Evolutionary conservation across 2,797 vertebrate species (phyloP).

Genomic region (Sphenodon punctatus): DNA sequence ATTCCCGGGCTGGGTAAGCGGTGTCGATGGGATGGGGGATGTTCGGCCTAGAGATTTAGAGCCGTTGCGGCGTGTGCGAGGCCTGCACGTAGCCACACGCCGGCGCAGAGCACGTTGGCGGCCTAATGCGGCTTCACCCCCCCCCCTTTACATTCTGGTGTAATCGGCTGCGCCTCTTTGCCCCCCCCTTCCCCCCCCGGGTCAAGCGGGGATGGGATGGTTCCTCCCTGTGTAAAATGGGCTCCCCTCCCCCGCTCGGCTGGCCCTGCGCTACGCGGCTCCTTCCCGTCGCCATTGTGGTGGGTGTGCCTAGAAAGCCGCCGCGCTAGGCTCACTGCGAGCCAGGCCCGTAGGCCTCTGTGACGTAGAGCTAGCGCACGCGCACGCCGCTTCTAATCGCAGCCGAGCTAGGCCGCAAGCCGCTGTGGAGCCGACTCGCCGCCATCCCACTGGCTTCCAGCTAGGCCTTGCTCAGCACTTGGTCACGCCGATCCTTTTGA

Average conservation of each 20-base stretch:
- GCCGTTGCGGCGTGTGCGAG: background rate
- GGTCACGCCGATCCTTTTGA: background rate
- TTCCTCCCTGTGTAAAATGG: too few species aligned
- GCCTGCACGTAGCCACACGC: too few species aligned
- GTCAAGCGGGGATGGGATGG: too few species aligned
- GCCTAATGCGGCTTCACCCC: background rate
- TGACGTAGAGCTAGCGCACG: background rate
- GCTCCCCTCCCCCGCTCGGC: background rate
- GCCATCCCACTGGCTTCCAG: too few species aligned
- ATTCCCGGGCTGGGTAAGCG: conserved; percentile 61
- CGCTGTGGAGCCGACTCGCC: too few species aligned
- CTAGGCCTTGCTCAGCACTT: rapidly evolving
- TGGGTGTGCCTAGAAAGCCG: background rate
- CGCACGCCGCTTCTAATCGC: too few species aligned
- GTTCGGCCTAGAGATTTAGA: background rate
- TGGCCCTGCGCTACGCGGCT: background rate
- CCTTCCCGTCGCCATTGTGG: background rate
- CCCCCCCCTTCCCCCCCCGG: background rate
- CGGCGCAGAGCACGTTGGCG: background rate
- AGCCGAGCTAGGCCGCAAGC: too few species aligned
- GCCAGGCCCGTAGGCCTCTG: background rate
- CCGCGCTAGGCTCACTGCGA: background rate
- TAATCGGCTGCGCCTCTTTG: background rate
- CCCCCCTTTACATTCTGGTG: too few species aligned
- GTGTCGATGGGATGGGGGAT: background rate